Evolutionary conservation across 1,140 invertebrate species (phyloP).

Genomic region (Drosophila bocqueti): DNA sequence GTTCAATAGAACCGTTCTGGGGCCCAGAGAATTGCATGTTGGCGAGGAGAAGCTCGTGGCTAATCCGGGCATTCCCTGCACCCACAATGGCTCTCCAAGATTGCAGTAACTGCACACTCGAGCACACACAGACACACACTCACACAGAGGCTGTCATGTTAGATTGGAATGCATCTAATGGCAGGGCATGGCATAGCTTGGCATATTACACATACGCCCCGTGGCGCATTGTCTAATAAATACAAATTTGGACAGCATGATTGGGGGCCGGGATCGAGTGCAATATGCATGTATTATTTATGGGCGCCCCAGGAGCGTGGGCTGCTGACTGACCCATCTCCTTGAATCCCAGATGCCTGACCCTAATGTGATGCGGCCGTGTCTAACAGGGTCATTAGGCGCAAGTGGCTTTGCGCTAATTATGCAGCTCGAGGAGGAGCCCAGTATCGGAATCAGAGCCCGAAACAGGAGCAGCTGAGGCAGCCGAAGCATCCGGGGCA

Average conservation of each 20-base stretch:
- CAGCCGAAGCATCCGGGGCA: not conserved
- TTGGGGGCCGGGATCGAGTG: constrained; percentile 49
- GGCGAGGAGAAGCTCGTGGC: constrained; percentile 24
- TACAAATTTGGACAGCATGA: constrained; percentile 79
- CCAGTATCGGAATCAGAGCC: constrained; percentile 3
- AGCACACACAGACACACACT: not conserved
- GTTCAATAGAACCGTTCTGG: constrained; percentile 75
- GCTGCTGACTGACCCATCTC: constrained; percentile 51
- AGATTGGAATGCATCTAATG: constrained; percentile 74
- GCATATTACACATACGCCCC: constrained; percentile 82
- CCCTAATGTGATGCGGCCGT: constrained; percentile 52
- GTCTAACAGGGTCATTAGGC: constrained; percentile 82
- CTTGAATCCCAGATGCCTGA: constrained; percentile 21
- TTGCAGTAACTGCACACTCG: constrained; percentile 26
- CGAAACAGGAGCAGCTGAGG: constrained; percentile 4
- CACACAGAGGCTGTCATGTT: constrained; percentile 53
- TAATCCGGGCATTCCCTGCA: constrained; percentile 45
- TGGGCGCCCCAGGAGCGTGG: constrained; percentile 52
- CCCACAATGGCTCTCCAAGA: constrained; percentile 32
- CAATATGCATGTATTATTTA: constrained; percentile 62
- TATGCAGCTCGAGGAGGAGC: constrained; percentile 51
- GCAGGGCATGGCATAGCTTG: constrained; percentile 46
- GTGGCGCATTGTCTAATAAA: constrained; percentile 78
- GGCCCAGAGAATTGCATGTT: constrained; percentile 26
- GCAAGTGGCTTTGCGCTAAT: constrained; percentile 83